These are phyloP conservation scores for Rhinopomastus cyanomelas DNA, from an alignment of 2,113 vertebrate species.

Conservation along the genomic window DNA sequence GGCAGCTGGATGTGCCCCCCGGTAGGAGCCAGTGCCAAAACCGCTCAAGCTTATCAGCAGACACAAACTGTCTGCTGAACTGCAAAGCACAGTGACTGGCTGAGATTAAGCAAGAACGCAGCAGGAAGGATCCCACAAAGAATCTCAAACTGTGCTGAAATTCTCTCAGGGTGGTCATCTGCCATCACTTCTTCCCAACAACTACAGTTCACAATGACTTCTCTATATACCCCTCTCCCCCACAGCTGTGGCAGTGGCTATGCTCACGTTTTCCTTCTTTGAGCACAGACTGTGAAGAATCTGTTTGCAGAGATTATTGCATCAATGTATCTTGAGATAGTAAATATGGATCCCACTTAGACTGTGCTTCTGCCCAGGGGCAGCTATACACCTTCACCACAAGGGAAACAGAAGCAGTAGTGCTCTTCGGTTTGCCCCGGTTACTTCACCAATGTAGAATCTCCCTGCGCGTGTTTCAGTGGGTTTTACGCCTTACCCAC, in stretches of 20 bases:
- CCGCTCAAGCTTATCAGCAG: background rate
- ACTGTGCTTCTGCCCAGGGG: background rate
- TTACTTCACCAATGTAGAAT: background rate
- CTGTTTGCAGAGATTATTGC: background rate
- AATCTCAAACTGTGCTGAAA: background rate
- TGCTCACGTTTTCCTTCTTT: background rate
- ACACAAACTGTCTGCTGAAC: background rate
- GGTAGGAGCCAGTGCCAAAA: background rate
- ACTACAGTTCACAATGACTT: background rate
- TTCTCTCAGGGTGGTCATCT: background rate
- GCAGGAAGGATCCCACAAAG: background rate
- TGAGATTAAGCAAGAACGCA: background rate
- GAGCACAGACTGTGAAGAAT: background rate
- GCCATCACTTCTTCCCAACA: background rate
- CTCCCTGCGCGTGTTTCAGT: accelerated
- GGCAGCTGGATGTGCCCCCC: background rate
- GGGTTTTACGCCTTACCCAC: background rate
- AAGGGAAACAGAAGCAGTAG: background rate
- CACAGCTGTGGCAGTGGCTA: background rate
- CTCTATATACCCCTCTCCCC: background rate
- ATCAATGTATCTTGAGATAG: background rate
- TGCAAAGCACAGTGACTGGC: background rate
- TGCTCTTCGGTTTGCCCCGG: background rate
- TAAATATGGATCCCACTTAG: background rate
- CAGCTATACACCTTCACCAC: background rate